Evolutionary conservation across 2,797 vertebrate genomes (phyloP).

Genomic region (Emydoidea blandingii): DNA sequence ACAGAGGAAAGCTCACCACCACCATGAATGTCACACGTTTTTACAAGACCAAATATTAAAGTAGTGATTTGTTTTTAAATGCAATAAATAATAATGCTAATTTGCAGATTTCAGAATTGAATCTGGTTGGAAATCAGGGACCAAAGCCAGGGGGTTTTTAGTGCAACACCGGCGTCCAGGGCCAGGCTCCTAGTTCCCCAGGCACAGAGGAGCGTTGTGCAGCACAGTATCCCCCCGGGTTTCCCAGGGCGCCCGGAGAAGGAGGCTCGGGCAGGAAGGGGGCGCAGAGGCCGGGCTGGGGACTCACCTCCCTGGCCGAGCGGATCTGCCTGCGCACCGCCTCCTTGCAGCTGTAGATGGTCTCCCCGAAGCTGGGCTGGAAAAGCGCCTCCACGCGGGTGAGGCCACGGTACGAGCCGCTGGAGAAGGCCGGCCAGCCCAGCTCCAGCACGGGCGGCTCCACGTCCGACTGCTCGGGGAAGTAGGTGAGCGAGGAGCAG

Average conservation of each 20-base stretch:
- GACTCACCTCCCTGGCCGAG: constrained; percentile 86
- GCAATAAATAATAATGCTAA: not conserved
- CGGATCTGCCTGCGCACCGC: constrained; percentile 89
- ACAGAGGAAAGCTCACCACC: no score
- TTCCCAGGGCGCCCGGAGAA: constrained; percentile 60
- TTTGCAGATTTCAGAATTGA: not conserved
- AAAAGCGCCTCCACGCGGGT: constrained; percentile 92
- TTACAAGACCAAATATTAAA: not conserved
- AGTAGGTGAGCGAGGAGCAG: constrained; percentile 92
- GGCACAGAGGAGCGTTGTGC: no score
- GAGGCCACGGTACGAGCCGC: constrained; percentile 92
- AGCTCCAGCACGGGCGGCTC: constrained; percentile 93
- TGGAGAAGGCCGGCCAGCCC: constrained; percentile 94
- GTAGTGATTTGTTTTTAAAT: no score
- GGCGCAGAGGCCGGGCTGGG: not conserved
- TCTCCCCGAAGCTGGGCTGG: constrained; percentile 91
- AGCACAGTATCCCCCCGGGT: no score
- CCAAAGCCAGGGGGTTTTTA: constrained; percentile 89
- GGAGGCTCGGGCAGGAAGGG: not conserved
- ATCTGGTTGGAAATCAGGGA: constrained; percentile 70
- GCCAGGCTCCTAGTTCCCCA: constrained; percentile 81
- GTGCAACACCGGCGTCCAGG: constrained; percentile 89
- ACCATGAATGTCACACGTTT: not conserved
- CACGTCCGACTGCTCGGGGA: constrained; percentile 91
- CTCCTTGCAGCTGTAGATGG: constrained; percentile 93